Evolutionary conservation across 1,140 invertebrate genomes (phyloP).

Genomic region (Anastatus disparis): DNA sequence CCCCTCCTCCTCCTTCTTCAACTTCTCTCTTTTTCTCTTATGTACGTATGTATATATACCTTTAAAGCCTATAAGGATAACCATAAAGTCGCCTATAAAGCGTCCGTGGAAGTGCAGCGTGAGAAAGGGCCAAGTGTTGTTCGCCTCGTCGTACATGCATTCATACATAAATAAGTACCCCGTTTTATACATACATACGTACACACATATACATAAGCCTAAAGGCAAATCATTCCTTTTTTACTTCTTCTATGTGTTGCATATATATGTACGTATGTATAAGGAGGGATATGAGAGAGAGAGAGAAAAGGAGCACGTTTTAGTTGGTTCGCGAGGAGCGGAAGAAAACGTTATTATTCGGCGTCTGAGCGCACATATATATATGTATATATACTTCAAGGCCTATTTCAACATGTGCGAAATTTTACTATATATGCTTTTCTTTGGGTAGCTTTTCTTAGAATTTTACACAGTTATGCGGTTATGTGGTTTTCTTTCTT

Average conservation of each 20-base stretch:
- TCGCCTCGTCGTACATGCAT: conserved; percentile 30
- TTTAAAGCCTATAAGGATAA: conserved; percentile 27
- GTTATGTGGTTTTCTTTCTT: too few relatives aligned
- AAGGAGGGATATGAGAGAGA: too few relatives aligned
- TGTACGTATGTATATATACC: too few relatives aligned
- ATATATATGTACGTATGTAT: too few relatives aligned
- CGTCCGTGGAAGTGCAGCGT: conserved; percentile 40
- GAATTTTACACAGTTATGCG: too few relatives aligned
- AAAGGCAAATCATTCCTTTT: too few relatives aligned
- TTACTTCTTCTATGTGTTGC: too few relatives aligned
- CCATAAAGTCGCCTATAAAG: conserved; percentile 38
- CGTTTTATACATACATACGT: neutral
- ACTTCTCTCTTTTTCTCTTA: neutral
- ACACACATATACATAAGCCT: neutral
- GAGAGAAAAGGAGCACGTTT: neutral
- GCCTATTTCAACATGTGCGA: neutral
- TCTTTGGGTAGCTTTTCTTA: too few relatives aligned
- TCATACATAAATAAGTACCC: conserved; percentile 39
- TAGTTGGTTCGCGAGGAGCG: neutral
- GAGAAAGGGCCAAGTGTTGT: conserved; percentile 43
- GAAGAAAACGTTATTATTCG: conserved; percentile 32
- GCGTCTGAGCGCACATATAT: too few relatives aligned
- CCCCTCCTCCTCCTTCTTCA: neutral
- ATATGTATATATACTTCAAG: too few relatives aligned
- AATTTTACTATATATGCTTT: too few relatives aligned